phyloP scores from a whole-genome alignment of 2,797 vertebrate genomes.

The Leucoraja ocellata region DNA sequence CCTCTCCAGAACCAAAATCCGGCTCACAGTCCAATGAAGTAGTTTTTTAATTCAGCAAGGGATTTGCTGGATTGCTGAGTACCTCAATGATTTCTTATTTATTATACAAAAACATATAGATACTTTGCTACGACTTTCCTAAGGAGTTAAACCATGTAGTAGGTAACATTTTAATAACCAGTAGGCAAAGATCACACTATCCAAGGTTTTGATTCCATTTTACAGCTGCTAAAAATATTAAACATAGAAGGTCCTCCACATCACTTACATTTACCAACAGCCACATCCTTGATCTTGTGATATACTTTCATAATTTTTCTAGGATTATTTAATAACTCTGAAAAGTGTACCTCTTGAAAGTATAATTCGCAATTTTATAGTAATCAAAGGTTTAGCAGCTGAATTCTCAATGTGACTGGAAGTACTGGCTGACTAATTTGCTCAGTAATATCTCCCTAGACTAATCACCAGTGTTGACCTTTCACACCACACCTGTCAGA shows the following conservation, averaged over 20 bases:
- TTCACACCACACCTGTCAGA: neutral
- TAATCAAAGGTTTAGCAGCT: neutral
- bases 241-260: neutral
- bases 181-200: neutral
- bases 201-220: neutral
- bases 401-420: neutral
- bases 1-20: neutral
- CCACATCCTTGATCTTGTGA: neutral
- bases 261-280: neutral
- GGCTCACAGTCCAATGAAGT: neutral
- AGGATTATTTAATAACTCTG: slow-evolving; percentile 8
- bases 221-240: neutral
- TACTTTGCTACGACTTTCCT: neutral
- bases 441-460: neutral
- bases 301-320: neutral
- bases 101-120: neutral
- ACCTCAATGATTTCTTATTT: neutral
- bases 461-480: neutral
- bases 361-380: neutral
- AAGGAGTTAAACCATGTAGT: neutral
- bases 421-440: neutral
- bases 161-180: neutral
- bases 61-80: neutral
- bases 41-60: neutral
- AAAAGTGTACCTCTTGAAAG: neutral